Base-by-base conservation (phyloP, 2,797 vertebrate genomes). In the Lepidocolaptes lacrymiger region DNA sequence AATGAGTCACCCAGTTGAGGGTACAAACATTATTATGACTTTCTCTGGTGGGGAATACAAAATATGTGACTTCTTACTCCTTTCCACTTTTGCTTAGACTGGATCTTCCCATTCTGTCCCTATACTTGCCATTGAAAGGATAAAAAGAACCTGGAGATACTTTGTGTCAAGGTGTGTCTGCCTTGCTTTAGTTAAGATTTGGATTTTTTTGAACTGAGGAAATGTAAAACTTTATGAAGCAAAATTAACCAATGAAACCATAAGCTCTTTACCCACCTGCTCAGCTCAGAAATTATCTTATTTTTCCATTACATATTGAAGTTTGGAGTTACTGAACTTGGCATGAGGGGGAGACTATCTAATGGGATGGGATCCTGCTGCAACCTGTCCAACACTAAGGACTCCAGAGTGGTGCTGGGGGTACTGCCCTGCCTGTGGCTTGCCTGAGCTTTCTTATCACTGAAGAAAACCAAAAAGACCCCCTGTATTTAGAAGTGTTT, bases 101-200 rank as follows among this genome's bases (percentile, higher is more conserved):
- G 32, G 2, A 7, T 2, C 28, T 82, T 73, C 14, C 11, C 26
- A 6, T 17, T 66, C 22, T 1, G 1, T 36, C 26, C 18, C 37
- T 58, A 7, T 3, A 24, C 12, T 84, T 66, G 17, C 13, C 12
- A 22, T 37, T 69, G 46, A 52, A 27, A 1, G 3, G 5, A 49
- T 44, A 23, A 87, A 44, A 48, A 67, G 11, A 14, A 66, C 7
- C 0, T 0, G 0, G 20, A 77, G 36, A 22, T 28, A 62, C 12
- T 80, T 67, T 71, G 18, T 62, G 14, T 13, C n/a, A 59, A 80
- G 2, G 6, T 46, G 7, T 44, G 24, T 56, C 52, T 73, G 13
- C 9, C 17, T 41, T 69, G 18, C 6, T 39, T 78, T 91, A 2
- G 1, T 85, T 91, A 32, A 44, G 28, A 36, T 66, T 32, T 75